Conservation (phyloP, 2,113 vertebrate species). For the Xenopus borealis region DNA sequence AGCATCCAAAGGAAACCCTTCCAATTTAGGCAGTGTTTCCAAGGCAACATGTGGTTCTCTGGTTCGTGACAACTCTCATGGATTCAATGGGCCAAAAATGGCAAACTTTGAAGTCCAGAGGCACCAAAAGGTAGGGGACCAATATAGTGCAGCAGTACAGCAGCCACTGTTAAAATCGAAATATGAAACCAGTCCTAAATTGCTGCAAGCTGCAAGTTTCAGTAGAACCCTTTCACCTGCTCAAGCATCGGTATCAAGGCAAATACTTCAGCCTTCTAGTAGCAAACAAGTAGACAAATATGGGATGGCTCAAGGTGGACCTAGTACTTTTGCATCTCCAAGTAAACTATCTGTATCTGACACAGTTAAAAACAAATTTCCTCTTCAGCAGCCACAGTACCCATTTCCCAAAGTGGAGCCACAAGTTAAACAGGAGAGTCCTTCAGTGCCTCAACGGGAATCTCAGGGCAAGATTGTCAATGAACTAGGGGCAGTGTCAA, state of each 20-base stretch:
- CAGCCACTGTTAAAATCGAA: conserved; percentile 57
- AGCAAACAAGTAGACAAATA: conserved; percentile 68
- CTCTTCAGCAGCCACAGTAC: conserved; percentile 54
- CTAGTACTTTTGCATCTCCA: conserved; percentile 65
- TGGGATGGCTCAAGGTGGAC: conserved; percentile 55
- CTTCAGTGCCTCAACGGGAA: conserved; percentile 63
- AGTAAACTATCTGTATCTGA: conserved; percentile 74
- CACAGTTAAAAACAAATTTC: conserved; percentile 63
- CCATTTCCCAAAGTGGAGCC: conserved; percentile 56
- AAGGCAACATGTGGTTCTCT: conserved; percentile 52
- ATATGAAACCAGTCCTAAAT: conserved; percentile 66
- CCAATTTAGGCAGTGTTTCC: conserved; percentile 32
- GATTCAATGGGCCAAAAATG: conserved; percentile 49
- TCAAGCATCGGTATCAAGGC: conserved; percentile 56
- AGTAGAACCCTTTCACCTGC: conserved; percentile 62
- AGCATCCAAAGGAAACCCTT: conserved; percentile 55
- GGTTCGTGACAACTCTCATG: conserved; percentile 46
- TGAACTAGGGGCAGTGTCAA: conserved; percentile 60
- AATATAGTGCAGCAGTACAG: conserved; percentile 49
- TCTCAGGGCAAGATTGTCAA: conserved; percentile 55
- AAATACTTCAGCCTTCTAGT: conserved; percentile 52
- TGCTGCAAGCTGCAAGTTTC: conserved; percentile 53
- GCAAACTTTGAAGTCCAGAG: conserved; percentile 54
- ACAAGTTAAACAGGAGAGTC: conserved; percentile 54
- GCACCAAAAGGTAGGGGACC: conserved; percentile 62